phyloP scores from a whole-genome alignment of 2,888 invertebrate species.

The Geotrupes spiniger region DNA sequence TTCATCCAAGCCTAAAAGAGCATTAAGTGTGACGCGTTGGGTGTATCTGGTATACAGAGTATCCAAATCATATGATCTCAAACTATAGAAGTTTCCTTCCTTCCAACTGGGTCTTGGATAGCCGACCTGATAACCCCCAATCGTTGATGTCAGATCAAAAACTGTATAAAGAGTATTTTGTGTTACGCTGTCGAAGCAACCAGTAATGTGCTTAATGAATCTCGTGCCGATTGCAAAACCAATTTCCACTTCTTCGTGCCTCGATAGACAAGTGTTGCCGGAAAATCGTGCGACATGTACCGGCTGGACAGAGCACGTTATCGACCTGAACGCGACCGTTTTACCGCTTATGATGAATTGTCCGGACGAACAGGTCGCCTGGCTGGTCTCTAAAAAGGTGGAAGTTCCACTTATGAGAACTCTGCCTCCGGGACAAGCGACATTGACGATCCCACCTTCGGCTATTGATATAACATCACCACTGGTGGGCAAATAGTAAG shows the following conservation, averaged over 20 bases:
- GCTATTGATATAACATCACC: slow-evolving; percentile 25
- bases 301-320: slow-evolving; percentile 50
- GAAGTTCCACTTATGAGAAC: slow-evolving; percentile 19
- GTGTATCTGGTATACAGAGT: slow-evolving; percentile 37
- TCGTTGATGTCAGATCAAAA: slow-evolving; percentile 51
- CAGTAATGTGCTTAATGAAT: slow-evolving; percentile 53
- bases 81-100: slow-evolving; percentile 54
- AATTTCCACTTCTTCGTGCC: slow-evolving; percentile 46
- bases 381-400: slow-evolving; percentile 12
- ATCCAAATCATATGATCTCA: slow-evolving; percentile 36
- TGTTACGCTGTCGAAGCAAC: slow-evolving; percentile 56
- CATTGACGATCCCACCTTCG: slow-evolving; percentile 21
- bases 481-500: slow-evolving; percentile 28
- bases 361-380: slow-evolving; percentile 27
- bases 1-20: slow-evolving; percentile 34
- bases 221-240: slow-evolving; percentile 53
- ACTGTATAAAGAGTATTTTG: slow-evolving; percentile 56
- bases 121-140: slow-evolving; percentile 52
- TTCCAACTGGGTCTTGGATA: slow-evolving; percentile 53
- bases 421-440: slow-evolving; percentile 30
- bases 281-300: slow-evolving; percentile 49
- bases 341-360: slow-evolving; percentile 24
- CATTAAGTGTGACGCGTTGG: slow-evolving; percentile 41
- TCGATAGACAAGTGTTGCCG: slow-evolving; percentile 49
- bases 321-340: slow-evolving; percentile 42